Conservation (phyloP, 2,797 vertebrate species). For the Coilia nasus region DNA sequence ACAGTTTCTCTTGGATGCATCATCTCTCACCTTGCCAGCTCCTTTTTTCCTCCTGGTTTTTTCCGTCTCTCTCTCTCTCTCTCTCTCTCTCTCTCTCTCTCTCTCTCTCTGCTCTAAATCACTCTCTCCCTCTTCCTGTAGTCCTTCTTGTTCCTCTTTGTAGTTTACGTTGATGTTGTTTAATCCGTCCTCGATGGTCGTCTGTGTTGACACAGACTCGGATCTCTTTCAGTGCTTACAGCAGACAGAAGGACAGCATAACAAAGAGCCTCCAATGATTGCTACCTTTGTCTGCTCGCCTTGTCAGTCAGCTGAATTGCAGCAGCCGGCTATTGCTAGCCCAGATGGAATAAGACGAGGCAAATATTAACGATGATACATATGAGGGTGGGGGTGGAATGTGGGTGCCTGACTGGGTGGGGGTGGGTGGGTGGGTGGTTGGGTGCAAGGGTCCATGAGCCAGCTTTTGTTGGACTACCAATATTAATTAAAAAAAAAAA, state of each 20-base stretch:
- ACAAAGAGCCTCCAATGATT: conserved; percentile 51
- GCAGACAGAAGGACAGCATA: conserved; percentile 44
- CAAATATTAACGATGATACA: conserved; percentile 12
- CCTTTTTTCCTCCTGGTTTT: conserved; percentile 37
- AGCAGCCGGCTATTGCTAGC: not conserved
- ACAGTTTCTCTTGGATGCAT: conserved; percentile 52
- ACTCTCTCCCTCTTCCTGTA: not conserved
- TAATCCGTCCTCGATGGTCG: conserved; percentile 45
- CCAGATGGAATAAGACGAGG: not conserved
- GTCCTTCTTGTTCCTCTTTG: conserved; percentile 29
- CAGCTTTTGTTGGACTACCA: not conserved
- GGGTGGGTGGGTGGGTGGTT: not conserved
- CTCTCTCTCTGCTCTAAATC: not conserved
- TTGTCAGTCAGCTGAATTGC: conserved; percentile 42
- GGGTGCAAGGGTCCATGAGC: not conserved
- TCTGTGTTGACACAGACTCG: conserved; percentile 38
- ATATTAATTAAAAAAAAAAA: not conserved
- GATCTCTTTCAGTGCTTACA: conserved; percentile 41
- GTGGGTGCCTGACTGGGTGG: no score
- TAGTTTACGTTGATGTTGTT: conserved; percentile 45
- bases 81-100: conserved; percentile 1
- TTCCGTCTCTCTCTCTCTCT: conserved; percentile 20
- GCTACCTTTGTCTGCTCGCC: conserved; percentile 45
- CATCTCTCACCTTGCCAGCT: conserved; percentile 53
- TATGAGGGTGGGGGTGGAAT: not conserved